Base-by-base conservation (phyloP, 2,113 vertebrate genomes). In the Gavialis gangeticus region DNA sequence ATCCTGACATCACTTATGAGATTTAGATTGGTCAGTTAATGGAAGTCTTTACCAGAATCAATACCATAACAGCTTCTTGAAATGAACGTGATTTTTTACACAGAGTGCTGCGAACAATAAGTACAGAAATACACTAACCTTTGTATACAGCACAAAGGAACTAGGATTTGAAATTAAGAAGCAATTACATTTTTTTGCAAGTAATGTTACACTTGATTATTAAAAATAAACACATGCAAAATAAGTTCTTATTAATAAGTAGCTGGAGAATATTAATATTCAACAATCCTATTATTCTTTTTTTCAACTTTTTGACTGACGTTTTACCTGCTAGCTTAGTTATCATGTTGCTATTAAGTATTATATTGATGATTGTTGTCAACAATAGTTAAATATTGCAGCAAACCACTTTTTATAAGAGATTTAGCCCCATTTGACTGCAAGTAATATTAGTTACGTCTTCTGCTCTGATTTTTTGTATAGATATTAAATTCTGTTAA, bases 21-120 rank as follows among this genome's bases (percentile, higher is more conserved):
- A 98, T 98, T 98, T 98, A 98, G 98, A 98, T 98, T 98, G 98
- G 98, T 98, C 98, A 98, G 98, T 98, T 98, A 98, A 98, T 98
- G 98, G 98, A 98, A 98, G 98, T 98, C 98, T 98, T 98, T 98
- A 98, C 98, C 98, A 98, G 98, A 98, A 98, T 98, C 98, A 98
- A 98, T 98, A 98, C 98, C 98, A 98, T 98, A 98, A 98, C 98
- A 98, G 98, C 98, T 98, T 98, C 98, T 98, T 98, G 98, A 98
- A 98, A 98, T 98, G 98, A 98, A 98, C 97, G 97, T 98, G 97
- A 97, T 98, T 97, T 98, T 98, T 98, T 98, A 98, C 97, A 97
- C 97, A 93, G 96, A 97, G 97, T 91, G 94, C 96, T 96, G 97
- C 97, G 96, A 98, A 98, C 98, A 98, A 98, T 98, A 98, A 98